Evolutionary conservation across 2,888 invertebrate species (phyloP).

Genomic region (Parthenolecanium corni): DNA sequence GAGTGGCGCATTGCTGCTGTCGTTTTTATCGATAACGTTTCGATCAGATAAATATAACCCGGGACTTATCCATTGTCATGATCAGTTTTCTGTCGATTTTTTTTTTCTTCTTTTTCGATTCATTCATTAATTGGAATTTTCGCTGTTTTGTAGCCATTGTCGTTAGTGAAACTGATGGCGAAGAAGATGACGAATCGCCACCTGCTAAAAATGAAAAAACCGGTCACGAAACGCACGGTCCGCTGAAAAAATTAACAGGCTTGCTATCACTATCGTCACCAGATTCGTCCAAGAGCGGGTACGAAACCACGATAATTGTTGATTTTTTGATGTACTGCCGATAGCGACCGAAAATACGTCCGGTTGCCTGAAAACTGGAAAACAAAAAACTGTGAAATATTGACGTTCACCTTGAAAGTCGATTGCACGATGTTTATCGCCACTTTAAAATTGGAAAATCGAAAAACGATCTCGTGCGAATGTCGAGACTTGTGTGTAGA

Average conservation of each 20-base stretch:
- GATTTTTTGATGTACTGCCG: too few species aligned
- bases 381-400: constrained; percentile 21
- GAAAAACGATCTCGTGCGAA: too few species aligned
- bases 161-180: constrained; percentile 51
- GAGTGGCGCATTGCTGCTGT: too few species aligned
- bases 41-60: too few species aligned
- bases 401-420: neutral
- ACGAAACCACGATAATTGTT: neutral
- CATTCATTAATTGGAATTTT: neutral
- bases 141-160: constrained; percentile 32
- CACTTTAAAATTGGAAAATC: too few species aligned
- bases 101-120: neutral
- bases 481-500: too few species aligned
- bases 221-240: constrained; percentile 35
- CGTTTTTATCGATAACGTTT: too few species aligned
- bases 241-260: constrained; percentile 34
- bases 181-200: constrained; percentile 37
- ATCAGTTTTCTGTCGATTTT: too few species aligned
- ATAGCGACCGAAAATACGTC: neutral
- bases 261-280: constrained; percentile 21
- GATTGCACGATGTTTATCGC: neutral
- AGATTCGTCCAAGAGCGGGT: neutral
- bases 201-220: constrained; percentile 25
- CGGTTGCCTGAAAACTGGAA: constrained; percentile 2
- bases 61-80: too few species aligned